These are phyloP conservation scores for Andrena chrysosceles DNA, from an alignment of 2,888 invertebrate genomes.

Conservation along the genomic window DNA sequence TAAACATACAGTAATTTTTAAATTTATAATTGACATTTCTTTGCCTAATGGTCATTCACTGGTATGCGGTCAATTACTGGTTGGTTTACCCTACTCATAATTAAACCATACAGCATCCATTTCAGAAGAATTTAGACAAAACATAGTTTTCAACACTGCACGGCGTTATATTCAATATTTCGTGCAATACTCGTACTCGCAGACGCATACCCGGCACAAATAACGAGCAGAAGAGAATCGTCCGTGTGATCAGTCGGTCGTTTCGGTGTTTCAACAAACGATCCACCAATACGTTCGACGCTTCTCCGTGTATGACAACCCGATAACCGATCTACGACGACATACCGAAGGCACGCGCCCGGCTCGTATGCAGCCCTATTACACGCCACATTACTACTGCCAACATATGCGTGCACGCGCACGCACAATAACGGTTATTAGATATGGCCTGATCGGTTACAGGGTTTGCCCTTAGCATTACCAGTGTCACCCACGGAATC, in stretches of 20 bases:
- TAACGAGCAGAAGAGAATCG: neutral
- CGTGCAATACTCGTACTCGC: neutral
- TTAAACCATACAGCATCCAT: no score
- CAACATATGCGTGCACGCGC: conserved; percentile 73
- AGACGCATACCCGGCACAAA: neutral
- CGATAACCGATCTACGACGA: conserved; percentile 57
- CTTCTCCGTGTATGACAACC: conserved; percentile 53
- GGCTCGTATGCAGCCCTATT: conserved; percentile 71
- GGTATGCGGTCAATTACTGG: no score
- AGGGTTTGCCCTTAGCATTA: conserved; percentile 71
- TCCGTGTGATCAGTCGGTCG: conserved; percentile 17
- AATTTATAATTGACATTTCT: no score
- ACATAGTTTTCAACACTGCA: no score
- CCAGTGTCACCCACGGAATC: conserved; percentile 55
- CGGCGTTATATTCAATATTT: neutral
- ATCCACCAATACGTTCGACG: conserved; percentile 44
- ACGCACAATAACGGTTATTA: conserved; percentile 82
- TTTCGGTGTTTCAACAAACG: conserved; percentile 24
- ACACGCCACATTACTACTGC: conserved; percentile 80
- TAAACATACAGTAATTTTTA: no score
- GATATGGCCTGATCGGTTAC: conserved; percentile 68
- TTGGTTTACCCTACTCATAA: no score
- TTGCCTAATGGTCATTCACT: no score
- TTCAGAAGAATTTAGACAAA: no score
- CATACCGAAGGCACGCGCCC: conserved; percentile 59